phyloP scores from a whole-genome alignment of 2,888 invertebrate genomes.

The Patella caerulea region DNA sequence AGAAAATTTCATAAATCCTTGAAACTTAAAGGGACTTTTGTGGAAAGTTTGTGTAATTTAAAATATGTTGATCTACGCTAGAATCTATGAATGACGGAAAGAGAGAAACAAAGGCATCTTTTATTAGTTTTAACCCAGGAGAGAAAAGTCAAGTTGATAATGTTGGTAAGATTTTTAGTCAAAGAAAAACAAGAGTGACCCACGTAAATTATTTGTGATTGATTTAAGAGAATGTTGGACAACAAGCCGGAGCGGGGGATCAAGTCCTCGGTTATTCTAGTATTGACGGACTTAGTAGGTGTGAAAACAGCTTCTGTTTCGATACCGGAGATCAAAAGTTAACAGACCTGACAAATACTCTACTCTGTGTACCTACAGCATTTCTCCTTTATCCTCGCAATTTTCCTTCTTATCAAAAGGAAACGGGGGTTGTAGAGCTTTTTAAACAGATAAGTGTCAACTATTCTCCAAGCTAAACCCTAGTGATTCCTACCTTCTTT shows the following conservation, averaged over 20 bases:
- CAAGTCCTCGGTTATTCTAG: background rate
- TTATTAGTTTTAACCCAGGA: background rate
- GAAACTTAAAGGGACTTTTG: no score
- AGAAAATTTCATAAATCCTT: no score
- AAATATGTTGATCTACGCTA: no score
- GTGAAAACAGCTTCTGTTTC: slow-evolving; percentile 9
- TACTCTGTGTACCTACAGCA: background rate
- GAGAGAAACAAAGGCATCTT: background rate
- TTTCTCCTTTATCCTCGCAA: background rate
- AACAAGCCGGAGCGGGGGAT: background rate
- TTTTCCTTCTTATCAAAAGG: slow-evolving; percentile 5
- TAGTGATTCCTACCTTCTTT: no score
- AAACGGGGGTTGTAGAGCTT: background rate
- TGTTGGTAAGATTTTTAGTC: background rate
- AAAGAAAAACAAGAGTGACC: slow-evolving; percentile 1
- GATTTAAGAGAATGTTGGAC: background rate
- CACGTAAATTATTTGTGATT: background rate
- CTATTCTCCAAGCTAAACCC: no score
- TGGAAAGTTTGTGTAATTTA: no score
- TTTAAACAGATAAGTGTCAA: no score
- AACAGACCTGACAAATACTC: slow-evolving; percentile 9
- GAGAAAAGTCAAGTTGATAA: background rate
- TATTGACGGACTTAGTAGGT: slow-evolving; percentile 10
- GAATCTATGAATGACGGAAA: no score
- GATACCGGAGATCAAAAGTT: slow-evolving; percentile 6